Evolutionary conservation across 2,888 invertebrate species (phyloP).

Genomic region (Lobophora halterata): DNA sequence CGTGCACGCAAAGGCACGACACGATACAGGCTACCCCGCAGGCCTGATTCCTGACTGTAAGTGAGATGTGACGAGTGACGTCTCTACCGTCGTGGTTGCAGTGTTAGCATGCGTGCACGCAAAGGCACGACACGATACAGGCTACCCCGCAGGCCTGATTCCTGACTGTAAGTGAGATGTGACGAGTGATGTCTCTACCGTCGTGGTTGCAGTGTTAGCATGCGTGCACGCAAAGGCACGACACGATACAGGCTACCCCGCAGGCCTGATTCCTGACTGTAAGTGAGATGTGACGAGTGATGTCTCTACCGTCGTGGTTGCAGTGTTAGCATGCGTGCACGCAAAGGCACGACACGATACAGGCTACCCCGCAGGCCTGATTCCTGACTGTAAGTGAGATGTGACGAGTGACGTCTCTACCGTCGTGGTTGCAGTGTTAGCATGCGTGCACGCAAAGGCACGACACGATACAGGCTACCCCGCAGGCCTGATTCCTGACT

Average conservation of each 20-base stretch:
- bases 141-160: slow-evolving; percentile 58
- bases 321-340: too few relatives aligned
- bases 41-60: slow-evolving; percentile 60
- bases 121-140: slow-evolving; percentile 46
- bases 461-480: too few relatives aligned
- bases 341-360: too few relatives aligned
- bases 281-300: too few relatives aligned
- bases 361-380: too few relatives aligned
- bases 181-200: slow-evolving; percentile 5
- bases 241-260: slow-evolving; percentile 53
- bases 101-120: slow-evolving; percentile 15
- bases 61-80: slow-evolving; percentile 7
- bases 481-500: too few relatives aligned
- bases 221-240: slow-evolving; percentile 39
- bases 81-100: slow-evolving; percentile 14
- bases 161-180: slow-evolving; percentile 56
- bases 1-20: slow-evolving; percentile 38
- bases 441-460: too few relatives aligned
- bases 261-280: slow-evolving; percentile 62
- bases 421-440: too few relatives aligned
- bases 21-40: slow-evolving; percentile 55
- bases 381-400: too few relatives aligned
- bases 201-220: slow-evolving; percentile 14
- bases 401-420: too few relatives aligned
- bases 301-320: too few relatives aligned